Percentiles rank a stretch among this genome's conserved stretches.
Conservation (phyloP, 2,888 invertebrate species). For the Scaptodrosophila latifasciaeformis region DNA sequence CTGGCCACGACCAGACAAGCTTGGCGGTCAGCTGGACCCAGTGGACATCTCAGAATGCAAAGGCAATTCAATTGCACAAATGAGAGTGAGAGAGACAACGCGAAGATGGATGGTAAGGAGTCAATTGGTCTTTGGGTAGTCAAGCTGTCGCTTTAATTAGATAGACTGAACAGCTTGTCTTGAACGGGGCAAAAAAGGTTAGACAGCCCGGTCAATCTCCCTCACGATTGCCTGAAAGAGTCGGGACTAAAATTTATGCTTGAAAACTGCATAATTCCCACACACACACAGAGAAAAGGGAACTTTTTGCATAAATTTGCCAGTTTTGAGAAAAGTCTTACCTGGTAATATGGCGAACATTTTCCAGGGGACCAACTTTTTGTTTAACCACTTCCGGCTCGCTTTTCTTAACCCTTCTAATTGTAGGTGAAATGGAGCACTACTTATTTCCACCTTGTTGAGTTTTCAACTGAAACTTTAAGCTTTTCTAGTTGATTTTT, state of each 20-base stretch:
- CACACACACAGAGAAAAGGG: slow-evolving; percentile 5
- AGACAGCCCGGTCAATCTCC: background rate
- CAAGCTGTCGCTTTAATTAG: slow-evolving; percentile 59
- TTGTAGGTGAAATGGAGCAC: too few relatives aligned
- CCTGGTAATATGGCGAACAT: too few relatives aligned
- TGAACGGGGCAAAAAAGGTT: background rate
- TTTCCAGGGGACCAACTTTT: too few relatives aligned
- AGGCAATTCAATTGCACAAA: background rate
- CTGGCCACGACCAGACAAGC: background rate
- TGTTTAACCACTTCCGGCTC: too few relatives aligned
- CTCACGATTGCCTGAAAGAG: too few relatives aligned
- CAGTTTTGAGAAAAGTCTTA: too few relatives aligned
- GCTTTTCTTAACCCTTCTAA: too few relatives aligned
- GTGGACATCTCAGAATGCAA: background rate
- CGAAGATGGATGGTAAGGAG: background rate
- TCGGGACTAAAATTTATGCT: slow-evolving; percentile 58
- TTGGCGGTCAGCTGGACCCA: background rate
- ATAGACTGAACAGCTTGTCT: slow-evolving; percentile 27
- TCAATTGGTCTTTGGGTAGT: slow-evolving; percentile 38
- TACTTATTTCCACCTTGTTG: too few relatives aligned
- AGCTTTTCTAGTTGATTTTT: too few relatives aligned
- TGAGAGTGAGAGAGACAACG: too few relatives aligned
- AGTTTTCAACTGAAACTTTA: too few relatives aligned
- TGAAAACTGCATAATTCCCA: slow-evolving; percentile 62
- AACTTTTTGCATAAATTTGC: slow-evolving; percentile 59